A percentile compares a stretch with the other conserved stretches of the same genome.
phyloP scores from a whole-genome alignment of 2,797 vertebrate genomes.

The Ispidina lecontei region DNA sequence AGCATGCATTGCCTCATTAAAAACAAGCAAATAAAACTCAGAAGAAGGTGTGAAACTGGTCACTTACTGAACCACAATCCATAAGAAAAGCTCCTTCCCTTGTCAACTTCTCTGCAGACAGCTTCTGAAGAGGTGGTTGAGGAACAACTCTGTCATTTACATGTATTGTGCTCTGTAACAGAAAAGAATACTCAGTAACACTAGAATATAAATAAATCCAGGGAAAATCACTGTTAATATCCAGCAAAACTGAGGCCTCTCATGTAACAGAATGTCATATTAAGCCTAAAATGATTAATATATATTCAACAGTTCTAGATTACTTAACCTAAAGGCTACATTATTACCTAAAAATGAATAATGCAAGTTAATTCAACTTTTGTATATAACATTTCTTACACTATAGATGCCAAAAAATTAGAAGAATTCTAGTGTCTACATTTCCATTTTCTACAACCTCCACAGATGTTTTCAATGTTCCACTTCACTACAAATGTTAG shows the following conservation, averaged over 20 bases:
- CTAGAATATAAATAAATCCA: neutral
- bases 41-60: neutral
- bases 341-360: neutral
- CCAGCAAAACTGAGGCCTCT: neutral
- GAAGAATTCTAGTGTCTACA: neutral
- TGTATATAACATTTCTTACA: neutral
- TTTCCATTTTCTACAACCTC: neutral
- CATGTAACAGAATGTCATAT: neutral
- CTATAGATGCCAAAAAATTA: neutral
- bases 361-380: neutral
- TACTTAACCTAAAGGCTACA: neutral
- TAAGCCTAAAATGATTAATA: neutral
- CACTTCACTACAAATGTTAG: neutral
- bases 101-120: conserved; percentile 90
- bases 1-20: neutral
- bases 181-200: neutral
- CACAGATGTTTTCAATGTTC: neutral
- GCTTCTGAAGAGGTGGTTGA: conserved; percentile 90
- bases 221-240: neutral
- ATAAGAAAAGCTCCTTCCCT: conserved; percentile 94
- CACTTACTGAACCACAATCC: conserved; percentile 91
- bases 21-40: too few relatives aligned
- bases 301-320: neutral
- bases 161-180: conserved; percentile 88
- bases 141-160: conserved; percentile 90